A percentile compares a stretch with the other conserved stretches of the same genome.
Conservation (phyloP, 1,140 invertebrate genomes). For the Drosophila carrolli region DNA sequence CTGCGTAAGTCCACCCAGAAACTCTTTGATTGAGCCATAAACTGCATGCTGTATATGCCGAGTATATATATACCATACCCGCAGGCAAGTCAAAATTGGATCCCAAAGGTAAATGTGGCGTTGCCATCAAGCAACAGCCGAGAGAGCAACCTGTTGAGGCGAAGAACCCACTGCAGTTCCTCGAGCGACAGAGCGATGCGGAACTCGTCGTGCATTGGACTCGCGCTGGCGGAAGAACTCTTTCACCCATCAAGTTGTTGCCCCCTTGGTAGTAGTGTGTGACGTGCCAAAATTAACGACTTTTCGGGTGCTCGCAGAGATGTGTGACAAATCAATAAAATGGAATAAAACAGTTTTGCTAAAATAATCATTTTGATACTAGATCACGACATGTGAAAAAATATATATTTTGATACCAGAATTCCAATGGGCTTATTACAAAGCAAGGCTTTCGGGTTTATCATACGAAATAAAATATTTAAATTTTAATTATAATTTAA, state of each 20-base stretch:
- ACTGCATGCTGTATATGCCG: too few relatives aligned
- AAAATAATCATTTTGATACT: too few relatives aligned
- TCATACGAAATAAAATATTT: too few relatives aligned
- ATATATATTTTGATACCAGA: too few relatives aligned
- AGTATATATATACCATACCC: too few relatives aligned
- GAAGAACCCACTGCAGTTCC: slow-evolving; percentile 9
- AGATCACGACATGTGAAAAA: too few relatives aligned
- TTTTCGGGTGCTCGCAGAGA: not conserved
- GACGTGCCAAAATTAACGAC: not conserved
- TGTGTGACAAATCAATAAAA: not conserved
- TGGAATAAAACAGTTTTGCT: not conserved
- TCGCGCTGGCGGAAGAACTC: slow-evolving; percentile 19
- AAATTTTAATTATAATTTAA: too few relatives aligned
- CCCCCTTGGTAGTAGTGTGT: slow-evolving; percentile 51
- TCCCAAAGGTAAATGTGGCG: slow-evolving; percentile 5
- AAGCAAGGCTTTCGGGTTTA: too few relatives aligned
- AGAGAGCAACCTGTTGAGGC: slow-evolving; percentile 24
- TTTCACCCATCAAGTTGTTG: slow-evolving; percentile 45
- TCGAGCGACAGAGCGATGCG: slow-evolving; percentile 1
- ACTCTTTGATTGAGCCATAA: not conserved
- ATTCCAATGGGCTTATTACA: too few relatives aligned
- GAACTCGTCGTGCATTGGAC: slow-evolving; percentile 52
- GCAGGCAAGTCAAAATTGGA: slow-evolving; percentile 33
- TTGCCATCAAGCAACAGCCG: slow-evolving; percentile 1
- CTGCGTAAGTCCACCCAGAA: slow-evolving; percentile 12